Conservation (phyloP, 2,113 vertebrate genomes). For the Myanophis thanlyinensis region DNA sequence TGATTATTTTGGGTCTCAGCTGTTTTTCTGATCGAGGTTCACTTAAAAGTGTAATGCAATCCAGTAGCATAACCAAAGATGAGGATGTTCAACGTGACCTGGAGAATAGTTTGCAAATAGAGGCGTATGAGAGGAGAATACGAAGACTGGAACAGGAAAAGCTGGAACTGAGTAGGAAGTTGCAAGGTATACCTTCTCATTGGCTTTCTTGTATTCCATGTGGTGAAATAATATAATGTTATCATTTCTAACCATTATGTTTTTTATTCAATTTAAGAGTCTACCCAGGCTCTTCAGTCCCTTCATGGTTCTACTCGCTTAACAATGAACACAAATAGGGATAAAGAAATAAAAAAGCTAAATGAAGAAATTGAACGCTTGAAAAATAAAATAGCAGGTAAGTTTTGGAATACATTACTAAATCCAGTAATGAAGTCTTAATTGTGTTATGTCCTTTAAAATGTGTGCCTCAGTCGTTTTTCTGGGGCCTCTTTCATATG, state of each 20-base stretch:
- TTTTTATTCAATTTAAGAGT: constrained; percentile 71
- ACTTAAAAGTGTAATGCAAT: constrained; percentile 65
- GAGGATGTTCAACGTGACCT: constrained; percentile 66
- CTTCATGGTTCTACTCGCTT: constrained; percentile 77
- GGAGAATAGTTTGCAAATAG: constrained; percentile 80
- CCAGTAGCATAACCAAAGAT: constrained; percentile 62
- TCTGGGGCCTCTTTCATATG: background rate
- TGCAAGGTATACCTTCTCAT: constrained; percentile 79
- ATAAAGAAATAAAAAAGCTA: constrained; percentile 92
- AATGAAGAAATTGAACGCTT: constrained; percentile 95
- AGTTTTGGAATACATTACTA: constrained; percentile 4
- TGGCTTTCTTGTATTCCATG: background rate
- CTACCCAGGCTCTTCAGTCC: constrained; percentile 83
- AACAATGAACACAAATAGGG: constrained; percentile 74
- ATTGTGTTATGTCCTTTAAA: background rate
- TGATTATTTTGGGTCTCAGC: constrained; percentile 59
- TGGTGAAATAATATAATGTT: background rate
- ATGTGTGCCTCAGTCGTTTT: background rate
- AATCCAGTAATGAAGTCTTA: background rate
- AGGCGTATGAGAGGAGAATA: constrained; percentile 88
- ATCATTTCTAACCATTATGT: background rate
- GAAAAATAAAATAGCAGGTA: constrained; percentile 92
- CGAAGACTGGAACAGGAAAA: constrained; percentile 92
- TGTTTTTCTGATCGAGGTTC: constrained; percentile 86
- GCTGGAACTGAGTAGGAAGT: constrained; percentile 86